Conservation (phyloP, 2,888 invertebrate genomes). For the Drosophila heteroneura region DNA sequence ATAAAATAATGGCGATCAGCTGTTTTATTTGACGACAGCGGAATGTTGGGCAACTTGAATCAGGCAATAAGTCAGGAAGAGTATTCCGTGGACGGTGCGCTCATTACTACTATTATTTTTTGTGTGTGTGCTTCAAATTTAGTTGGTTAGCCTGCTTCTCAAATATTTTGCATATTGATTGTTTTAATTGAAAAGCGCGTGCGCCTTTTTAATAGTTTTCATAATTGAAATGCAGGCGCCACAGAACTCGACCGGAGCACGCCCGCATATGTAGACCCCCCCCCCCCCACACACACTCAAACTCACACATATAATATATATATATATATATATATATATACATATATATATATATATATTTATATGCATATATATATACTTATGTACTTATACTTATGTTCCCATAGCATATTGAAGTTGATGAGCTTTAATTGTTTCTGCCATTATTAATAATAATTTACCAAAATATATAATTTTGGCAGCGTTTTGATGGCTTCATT, state of each 20-base stretch:
- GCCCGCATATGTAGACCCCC: conserved; percentile 36
- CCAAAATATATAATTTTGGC: conserved; percentile 54
- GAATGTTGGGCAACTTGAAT: not conserved
- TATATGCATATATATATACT: not conserved
- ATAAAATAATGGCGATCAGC: too few relatives aligned
- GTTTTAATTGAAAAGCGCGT: conserved; percentile 70
- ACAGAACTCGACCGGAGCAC: conserved; percentile 14
- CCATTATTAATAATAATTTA: conserved; percentile 77
- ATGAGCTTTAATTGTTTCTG: conserved; percentile 72
- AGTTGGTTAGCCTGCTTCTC: conserved; percentile 8
- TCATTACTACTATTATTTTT: not conserved
- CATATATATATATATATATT: not conserved
- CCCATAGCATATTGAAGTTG: conserved; percentile 28
- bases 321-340: not conserved
- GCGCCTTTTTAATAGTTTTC: conserved; percentile 56
- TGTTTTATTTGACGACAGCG: too few relatives aligned
- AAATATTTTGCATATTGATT: conserved; percentile 59
- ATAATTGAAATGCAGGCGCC: conserved; percentile 46
- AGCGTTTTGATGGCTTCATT: conserved; percentile 68
- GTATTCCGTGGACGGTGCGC: not conserved
- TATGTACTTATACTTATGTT: conserved; percentile 1
- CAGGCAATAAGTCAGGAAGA: not conserved
- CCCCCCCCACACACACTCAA: conserved; percentile 1
- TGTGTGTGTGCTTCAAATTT: conserved; percentile 3
- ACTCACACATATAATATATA: not conserved